Base-by-base conservation (phyloP, 2,797 vertebrate genomes). In the Triplophysa bombifrons region DNA sequence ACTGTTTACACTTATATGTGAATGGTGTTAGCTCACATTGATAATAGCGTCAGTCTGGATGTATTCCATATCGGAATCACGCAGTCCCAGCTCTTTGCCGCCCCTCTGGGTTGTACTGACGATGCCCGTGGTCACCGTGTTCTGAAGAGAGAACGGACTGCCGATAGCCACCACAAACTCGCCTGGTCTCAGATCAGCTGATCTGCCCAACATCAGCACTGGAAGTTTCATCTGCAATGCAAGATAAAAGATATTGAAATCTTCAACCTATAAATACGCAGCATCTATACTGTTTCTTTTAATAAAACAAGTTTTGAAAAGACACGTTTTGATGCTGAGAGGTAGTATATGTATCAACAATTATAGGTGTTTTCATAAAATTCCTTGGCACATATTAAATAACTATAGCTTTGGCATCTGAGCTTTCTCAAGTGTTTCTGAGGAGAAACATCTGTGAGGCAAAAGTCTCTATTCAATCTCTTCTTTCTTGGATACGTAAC, bases 21-120 rank as follows among this genome's bases (percentile, higher is more conserved):
- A 16, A 53, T 70, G 3, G 16, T 53, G 11, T 30, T 41, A 20
- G 34, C 96, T 73, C 88, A 98, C 97, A 0, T 98, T 98, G 89
- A 98, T 99, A 92, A 99, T 99, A 87, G 98, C 98, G 0, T 99
- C 98, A 0, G 98, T 99, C 93, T 98, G 97, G 86, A 99, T 99
- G 75, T 99, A 99, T 83, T 98, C 97, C 95, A 98, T 98, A 90
- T 99, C 96, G 0, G 97, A 99, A 91, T 98, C 95, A 30, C 93
- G 94, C 3, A 98, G 94, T 50, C 97, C 98, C 75, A 99, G 94
- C 85, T 99, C 97, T 82, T 96, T 98, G 34, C 98, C 98, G 0
- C 96, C 96, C 0, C 98, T 91, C 88, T 98, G 97, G 17, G 98
- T 97, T 72, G 98, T 99, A 89, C 97, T 99, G 69, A 99, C 97